Evolutionary conservation across 2,888 invertebrate genomes (phyloP), one percentile per base, ranked within the genome.

Genomic region (Elysia crispata): DNA sequence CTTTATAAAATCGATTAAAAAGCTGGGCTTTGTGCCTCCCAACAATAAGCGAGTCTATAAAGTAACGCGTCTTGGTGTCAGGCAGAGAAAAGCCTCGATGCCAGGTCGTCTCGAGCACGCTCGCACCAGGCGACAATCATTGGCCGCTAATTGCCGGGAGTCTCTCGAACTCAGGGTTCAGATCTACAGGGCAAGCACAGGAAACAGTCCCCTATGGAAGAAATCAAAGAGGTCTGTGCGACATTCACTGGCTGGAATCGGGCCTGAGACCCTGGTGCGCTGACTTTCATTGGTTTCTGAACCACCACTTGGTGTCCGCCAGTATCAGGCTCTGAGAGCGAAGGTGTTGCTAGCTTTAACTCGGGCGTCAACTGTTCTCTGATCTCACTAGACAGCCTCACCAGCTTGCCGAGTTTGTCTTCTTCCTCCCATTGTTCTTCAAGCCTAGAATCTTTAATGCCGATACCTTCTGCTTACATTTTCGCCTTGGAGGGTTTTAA

Each of bases 1-100:
- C 70, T 77, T 77, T 77, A 77, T 77, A 77, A 77, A 77, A 77
- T 70, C 60, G 69, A 70, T 70, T 70, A 70, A 77, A 60, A 77
- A n/a, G 50, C 23, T 33, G n/a, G 60, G 60, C 23, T 20, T 5
- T 20, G 20, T 20, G 20, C n/a, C 23, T 60, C 60, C 23, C 60
- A 60, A 20, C 20, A 20, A 60, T 23, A 23, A 60, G 60, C 60
- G 6, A 23, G 60, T 60, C 60, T 23, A 54, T 54, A 60, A 60
- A 23, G 60, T 60, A 5, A 6, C 60, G 60, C 60, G 60, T 18
- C 20, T 13, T 8, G 15, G 60, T 20, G 20, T 18, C 23, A 18
- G 23, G 23, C n/a, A 23, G n/a, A 23, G 60, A 23, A 15, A 60
- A 60, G 20, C 60, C 20, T 6, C 60, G 15, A 20, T 23, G 60